Conservation (phyloP, 2,113 vertebrate species). For the Penelope pileata region DNA sequence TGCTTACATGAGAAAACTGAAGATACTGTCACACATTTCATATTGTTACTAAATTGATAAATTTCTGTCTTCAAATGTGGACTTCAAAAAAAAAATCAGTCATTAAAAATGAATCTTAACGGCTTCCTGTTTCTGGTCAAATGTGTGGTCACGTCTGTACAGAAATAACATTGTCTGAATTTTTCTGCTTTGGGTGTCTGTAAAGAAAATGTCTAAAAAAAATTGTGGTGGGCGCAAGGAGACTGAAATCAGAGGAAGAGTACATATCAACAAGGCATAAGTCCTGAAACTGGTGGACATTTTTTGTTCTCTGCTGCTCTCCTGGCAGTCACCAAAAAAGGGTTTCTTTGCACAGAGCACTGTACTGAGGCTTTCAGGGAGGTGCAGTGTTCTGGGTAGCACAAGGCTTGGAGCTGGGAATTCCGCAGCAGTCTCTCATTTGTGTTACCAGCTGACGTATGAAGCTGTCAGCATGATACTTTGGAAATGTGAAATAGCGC, state of each 20-base stretch:
- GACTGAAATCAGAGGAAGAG: background rate
- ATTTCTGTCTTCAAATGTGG: background rate
- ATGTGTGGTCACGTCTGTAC: background rate
- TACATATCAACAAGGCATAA: background rate
- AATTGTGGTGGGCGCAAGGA: background rate
- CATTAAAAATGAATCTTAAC: background rate
- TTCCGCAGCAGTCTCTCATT: background rate
- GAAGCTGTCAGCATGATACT: background rate
- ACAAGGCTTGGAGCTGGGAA: background rate
- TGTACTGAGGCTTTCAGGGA: background rate
- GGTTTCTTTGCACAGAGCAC: background rate
- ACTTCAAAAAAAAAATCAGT: background rate
- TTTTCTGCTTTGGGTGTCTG: background rate
- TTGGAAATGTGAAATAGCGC: background rate
- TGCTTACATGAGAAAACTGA: background rate
- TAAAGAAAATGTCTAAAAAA: background rate
- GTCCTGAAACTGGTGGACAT: background rate
- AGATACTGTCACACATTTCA: background rate
- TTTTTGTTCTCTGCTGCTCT: background rate
- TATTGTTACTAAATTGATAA: background rate
- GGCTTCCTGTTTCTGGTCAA: background rate
- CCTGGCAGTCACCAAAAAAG: background rate
- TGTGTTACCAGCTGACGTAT: rapidly evolving
- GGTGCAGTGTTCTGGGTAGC: background rate
- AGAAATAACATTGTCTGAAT: background rate